Conservation (phyloP, 2,113 vertebrate species). For the Notechis scutatus region DNA sequence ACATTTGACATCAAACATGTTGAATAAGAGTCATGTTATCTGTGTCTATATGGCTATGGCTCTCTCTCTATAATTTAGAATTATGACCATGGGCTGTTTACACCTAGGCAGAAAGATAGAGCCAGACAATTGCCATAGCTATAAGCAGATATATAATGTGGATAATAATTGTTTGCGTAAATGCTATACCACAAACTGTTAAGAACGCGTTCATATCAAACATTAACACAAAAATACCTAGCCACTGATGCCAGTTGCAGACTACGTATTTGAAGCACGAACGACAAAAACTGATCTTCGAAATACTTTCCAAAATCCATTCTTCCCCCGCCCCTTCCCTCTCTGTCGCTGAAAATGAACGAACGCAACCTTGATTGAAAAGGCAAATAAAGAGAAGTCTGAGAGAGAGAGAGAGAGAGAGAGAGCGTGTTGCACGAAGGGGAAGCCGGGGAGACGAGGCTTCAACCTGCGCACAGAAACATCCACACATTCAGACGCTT, state of each 20-base stretch:
- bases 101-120: not conserved
- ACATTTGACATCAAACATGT: not conserved
- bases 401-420: not conserved
- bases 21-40: slow-evolving; percentile 47
- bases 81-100: slow-evolving; percentile 34
- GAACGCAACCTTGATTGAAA: not conserved
- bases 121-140: not conserved
- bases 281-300: not conserved
- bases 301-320: slow-evolving; percentile 9
- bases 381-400: not conserved
- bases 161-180: not conserved
- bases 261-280: slow-evolving; percentile 7
- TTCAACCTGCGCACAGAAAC: slow-evolving; percentile 27
- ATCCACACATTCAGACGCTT: not conserved
- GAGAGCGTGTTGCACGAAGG: slow-evolving; percentile 16
- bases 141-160: not conserved
- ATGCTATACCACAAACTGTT: slow-evolving; percentile 5
- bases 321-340: not conserved
- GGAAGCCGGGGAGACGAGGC: slow-evolving; percentile 48
- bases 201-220: not conserved
- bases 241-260: not conserved
- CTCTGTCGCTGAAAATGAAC: not conserved
- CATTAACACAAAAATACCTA: not conserved
- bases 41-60: slow-evolving; percentile 14
- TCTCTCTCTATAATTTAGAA: slow-evolving; percentile 14